These are phyloP conservation scores for Pseudochromis fuscus DNA, from an alignment of 2,797 vertebrate species.

Conservation along the genomic window DNA sequence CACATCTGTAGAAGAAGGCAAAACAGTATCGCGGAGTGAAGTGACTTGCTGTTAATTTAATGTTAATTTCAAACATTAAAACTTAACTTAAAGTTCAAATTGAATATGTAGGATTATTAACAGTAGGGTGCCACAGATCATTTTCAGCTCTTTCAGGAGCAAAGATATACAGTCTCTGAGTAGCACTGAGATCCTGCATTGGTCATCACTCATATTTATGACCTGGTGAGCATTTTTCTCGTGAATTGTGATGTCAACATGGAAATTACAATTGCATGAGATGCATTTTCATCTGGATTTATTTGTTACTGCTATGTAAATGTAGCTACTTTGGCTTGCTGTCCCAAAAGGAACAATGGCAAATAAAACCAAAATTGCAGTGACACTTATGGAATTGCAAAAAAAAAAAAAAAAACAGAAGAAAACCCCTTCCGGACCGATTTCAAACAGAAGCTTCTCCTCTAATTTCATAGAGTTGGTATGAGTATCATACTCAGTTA, in stretches of 20 bases:
- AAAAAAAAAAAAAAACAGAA: too few species aligned
- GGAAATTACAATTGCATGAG: background rate
- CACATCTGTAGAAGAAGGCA: conserved; percentile 34
- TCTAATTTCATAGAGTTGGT: conserved; percentile 77
- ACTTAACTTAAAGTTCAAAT: conserved; percentile 25
- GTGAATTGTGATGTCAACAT: too few species aligned
- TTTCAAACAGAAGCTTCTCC: conserved; percentile 70
- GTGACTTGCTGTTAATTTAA: conserved; percentile 47
- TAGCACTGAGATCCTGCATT: background rate
- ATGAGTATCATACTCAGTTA: conserved; percentile 76
- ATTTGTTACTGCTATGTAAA: conserved; percentile 1
- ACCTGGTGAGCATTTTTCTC: background rate
- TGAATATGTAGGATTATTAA: background rate
- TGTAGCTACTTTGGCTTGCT: conserved; percentile 9
- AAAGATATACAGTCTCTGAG: background rate
- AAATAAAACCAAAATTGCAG: conserved; percentile 50
- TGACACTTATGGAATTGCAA: conserved; percentile 48
- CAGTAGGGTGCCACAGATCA: background rate
- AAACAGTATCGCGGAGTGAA: conserved; percentile 34
- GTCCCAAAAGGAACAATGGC: conserved; percentile 39
- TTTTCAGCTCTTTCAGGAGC: conserved; percentile 14
- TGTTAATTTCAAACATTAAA: conserved; percentile 35
- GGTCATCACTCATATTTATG: background rate
- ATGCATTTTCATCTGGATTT: background rate
- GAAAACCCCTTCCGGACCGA: conserved; percentile 63